phyloP scores from a whole-genome alignment of 2,113 vertebrate species.

The Echinops telfairi region DNA sequence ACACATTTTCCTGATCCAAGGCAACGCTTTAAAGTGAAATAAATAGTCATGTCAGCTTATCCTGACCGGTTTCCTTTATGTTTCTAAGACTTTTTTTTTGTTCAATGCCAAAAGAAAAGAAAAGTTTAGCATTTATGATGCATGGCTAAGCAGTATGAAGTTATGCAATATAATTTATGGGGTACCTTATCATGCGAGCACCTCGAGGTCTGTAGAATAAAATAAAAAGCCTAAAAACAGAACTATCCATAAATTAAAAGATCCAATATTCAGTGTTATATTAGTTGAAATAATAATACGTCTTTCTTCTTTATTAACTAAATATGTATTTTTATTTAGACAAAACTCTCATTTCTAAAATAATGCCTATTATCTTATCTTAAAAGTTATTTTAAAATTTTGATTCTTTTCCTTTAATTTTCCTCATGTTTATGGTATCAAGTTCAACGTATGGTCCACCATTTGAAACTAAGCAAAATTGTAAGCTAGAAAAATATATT shows the following conservation, averaged over 20 bases:
- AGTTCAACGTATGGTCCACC: neutral
- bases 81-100: neutral
- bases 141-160: slow-evolving; percentile 51
- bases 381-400: neutral
- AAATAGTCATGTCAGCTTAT: neutral
- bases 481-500: neutral
- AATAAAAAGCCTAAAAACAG: slow-evolving; percentile 60
- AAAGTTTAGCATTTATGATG: slow-evolving; percentile 49
- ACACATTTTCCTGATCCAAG: neutral
- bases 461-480: neutral
- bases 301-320: slow-evolving; percentile 21
- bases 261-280: slow-evolving; percentile 39
- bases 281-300: slow-evolving; percentile 41
- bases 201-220: slow-evolving; percentile 59
- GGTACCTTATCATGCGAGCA: neutral
- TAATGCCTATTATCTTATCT: neutral
- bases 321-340: slow-evolving; percentile 33
- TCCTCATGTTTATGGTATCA: neutral
- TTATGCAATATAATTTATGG: slow-evolving; percentile 62
- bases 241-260: slow-evolving; percentile 58
- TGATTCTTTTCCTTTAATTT: slow-evolving; percentile 32
- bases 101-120: slow-evolving; percentile 23
- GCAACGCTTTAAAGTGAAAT: slow-evolving; percentile 47
- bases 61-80: slow-evolving; percentile 61
- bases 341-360: neutral